Base-by-base conservation (phyloP, 2,113 vertebrate genomes). In the Tychaedon coryphoeus region DNA sequence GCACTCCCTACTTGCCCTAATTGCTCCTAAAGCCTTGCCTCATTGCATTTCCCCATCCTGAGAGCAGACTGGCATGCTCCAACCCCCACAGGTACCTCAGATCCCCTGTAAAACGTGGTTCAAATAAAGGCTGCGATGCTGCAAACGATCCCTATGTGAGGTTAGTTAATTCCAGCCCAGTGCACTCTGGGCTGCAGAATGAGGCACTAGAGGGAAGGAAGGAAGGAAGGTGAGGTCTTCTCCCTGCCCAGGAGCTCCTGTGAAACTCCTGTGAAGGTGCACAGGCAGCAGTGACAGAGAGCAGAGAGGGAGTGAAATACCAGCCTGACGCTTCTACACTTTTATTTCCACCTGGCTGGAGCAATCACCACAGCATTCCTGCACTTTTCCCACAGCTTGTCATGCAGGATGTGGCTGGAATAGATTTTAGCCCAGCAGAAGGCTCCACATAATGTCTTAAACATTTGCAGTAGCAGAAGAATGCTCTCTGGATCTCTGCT, bases 361-460 rank as follows among this genome's bases (percentile, higher is more conserved):
- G 38, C 10, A 6, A 24, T 29, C 2, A 3, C 54, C 2, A 0
- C 13, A 40, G 54, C 19, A 2, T 26, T 56, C 38, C 7, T 5
- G 9, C 17, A 43, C 71, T 75, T 75, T 34, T 23, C 62, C 61
- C 5, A 1, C 57, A 67, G 58, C 54, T 66, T 25, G 54, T 50
- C 4, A 0, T n/a, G 75, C 28, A 50, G 67, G 80, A 62, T 1
- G 34, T 48, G 54, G 76, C 77, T 57, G n/a, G 34, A 50, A 25
- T 24, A 61, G 36, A 12, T 42, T 31, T 83, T 14, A 62, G 51
- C 56, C 33, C 5, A 11, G 38, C 4, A 25, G 34, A 75, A 64
- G n/a, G 66, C 48, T 79, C 70, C 5, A 4, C 4, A 0, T 48
- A 47, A 60, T 14, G 23, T 58, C 19, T 38, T 31, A 45, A 71